Percentiles rank a stretch among this genome's conserved stretches.
Evolutionary conservation across 2,797 vertebrate species (phyloP).

Genomic region (Aulostomus chinensis): DNA sequence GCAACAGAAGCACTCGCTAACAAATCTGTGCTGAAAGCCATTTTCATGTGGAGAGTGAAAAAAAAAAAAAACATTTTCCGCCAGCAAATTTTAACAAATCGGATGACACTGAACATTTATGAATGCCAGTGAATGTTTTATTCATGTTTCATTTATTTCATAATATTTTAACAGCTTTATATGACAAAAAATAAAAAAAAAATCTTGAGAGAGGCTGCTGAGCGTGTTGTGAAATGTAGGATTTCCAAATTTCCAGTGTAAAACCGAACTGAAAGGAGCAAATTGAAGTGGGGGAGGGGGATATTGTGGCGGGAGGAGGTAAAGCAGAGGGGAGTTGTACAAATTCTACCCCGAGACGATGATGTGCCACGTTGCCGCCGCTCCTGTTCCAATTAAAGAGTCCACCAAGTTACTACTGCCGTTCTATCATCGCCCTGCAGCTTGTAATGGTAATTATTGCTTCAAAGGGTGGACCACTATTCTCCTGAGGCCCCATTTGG

Average conservation of each 20-base stretch:
- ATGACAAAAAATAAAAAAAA: slow-evolving; percentile 18
- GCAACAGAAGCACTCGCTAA: slow-evolving; percentile 24
- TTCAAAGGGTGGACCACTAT: slow-evolving; percentile 73
- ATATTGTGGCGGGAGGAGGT: slow-evolving; percentile 12
- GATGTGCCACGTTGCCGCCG: slow-evolving; percentile 43
- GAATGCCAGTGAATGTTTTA: slow-evolving; percentile 36
- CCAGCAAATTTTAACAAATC: slow-evolving; percentile 37
- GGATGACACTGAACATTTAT: slow-evolving; percentile 2
- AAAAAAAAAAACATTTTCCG: slow-evolving; percentile 24
- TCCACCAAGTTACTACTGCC: slow-evolving; percentile 45
- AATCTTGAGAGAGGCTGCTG: slow-evolving; percentile 17
- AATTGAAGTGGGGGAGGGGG: too few relatives aligned
- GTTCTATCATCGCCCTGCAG: slow-evolving; percentile 56
- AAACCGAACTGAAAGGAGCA: too few relatives aligned
- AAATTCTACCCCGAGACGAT: slow-evolving; percentile 37
- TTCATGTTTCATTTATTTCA: slow-evolving; percentile 26
- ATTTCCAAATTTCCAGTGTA: too few relatives aligned
- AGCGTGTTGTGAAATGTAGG: slow-evolving; percentile 34
- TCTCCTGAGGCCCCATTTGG: slow-evolving; percentile 69
- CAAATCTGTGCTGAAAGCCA: slow-evolving; percentile 30
- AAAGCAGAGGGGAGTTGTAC: slow-evolving; percentile 16
- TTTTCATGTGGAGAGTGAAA: slow-evolving; percentile 22
- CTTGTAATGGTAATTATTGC: slow-evolving; percentile 76
- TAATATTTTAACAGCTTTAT: slow-evolving; percentile 1
- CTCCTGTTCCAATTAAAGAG: slow-evolving; percentile 70